phyloP scores from a whole-genome alignment of 2,113 vertebrate genomes.

The Macrotus californicus region DNA sequence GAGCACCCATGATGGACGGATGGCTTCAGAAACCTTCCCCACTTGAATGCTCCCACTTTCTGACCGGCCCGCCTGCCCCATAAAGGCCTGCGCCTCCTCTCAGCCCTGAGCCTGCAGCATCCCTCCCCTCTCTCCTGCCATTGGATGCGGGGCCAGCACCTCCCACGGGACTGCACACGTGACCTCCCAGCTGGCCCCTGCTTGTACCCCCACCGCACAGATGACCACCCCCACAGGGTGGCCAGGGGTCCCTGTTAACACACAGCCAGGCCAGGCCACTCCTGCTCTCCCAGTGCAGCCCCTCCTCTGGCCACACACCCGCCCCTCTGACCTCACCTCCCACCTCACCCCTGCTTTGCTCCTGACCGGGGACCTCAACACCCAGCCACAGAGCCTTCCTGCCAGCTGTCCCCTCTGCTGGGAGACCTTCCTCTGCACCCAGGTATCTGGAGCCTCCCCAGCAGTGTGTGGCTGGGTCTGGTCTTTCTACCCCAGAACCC shows the following conservation, averaged over 20 bases:
- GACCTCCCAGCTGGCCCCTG: background rate
- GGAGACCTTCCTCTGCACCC: background rate
- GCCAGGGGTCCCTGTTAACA: background rate
- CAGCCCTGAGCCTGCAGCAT: rapidly evolving
- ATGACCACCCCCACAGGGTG: too few relatives aligned
- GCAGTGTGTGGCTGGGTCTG: background rate
- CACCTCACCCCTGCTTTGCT: rapidly evolving
- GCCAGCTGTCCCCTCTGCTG: rapidly evolving
- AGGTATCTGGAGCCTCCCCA: background rate
- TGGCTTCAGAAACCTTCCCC: background rate
- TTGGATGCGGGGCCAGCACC: background rate
- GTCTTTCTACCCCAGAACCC: background rate
- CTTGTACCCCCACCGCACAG: too few relatives aligned
- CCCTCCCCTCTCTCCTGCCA: rapidly evolving
- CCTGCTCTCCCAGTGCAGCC: rapidly evolving
- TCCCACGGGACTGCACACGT: rapidly evolving
- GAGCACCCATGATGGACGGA: background rate
- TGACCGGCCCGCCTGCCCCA: too few relatives aligned
- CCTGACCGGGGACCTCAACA: background rate
- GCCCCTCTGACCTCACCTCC: rapidly evolving
- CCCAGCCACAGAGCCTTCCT: background rate
- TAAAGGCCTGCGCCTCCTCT: background rate
- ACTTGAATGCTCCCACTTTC: too few relatives aligned
- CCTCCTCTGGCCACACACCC: rapidly evolving
- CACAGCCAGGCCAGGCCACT: background rate